phyloP scores from a whole-genome alignment of 2,888 invertebrate genomes.

The Phalera bucephala region DNA sequence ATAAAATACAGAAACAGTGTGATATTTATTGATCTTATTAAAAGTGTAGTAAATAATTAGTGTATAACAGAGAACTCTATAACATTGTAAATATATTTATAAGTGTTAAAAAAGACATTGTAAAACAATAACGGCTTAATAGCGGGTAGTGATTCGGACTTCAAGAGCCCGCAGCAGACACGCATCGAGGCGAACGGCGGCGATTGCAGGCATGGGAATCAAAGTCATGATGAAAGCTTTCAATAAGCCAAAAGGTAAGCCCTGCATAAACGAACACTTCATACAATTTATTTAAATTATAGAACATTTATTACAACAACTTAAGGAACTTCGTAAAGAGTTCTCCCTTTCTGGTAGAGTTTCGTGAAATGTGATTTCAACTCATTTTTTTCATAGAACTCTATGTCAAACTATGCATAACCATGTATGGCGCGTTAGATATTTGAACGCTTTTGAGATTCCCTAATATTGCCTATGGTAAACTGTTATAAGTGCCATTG shows the following conservation, averaged over 20 bases:
- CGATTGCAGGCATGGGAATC: constrained; percentile 91
- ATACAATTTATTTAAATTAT: too few species aligned
- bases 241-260: constrained; percentile 92
- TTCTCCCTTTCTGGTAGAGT: too few species aligned
- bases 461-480: too few species aligned
- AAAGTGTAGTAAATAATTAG: constrained; percentile 47
- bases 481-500: too few species aligned
- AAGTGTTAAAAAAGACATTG: constrained; percentile 39
- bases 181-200: constrained; percentile 63
- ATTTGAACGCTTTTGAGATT: too few species aligned
- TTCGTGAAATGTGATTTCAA: too few species aligned
- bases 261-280: not conserved
- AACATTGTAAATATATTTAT: constrained; percentile 43
- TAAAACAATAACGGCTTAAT: constrained; percentile 29
- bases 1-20: constrained; percentile 56
- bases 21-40: constrained; percentile 75
- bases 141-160: constrained; percentile 44
- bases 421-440: too few species aligned
- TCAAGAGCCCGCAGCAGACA: constrained; percentile 56
- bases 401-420: too few species aligned
- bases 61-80: constrained; percentile 21
- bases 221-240: constrained; percentile 93
- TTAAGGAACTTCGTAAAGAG: too few species aligned
- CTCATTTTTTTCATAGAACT: too few species aligned
- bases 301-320: too few species aligned